A percentile compares a stretch with the other conserved stretches of the same genome.
Conservation (phyloP, 1,140 invertebrate genomes). For the Pseudoatta argentina region DNA sequence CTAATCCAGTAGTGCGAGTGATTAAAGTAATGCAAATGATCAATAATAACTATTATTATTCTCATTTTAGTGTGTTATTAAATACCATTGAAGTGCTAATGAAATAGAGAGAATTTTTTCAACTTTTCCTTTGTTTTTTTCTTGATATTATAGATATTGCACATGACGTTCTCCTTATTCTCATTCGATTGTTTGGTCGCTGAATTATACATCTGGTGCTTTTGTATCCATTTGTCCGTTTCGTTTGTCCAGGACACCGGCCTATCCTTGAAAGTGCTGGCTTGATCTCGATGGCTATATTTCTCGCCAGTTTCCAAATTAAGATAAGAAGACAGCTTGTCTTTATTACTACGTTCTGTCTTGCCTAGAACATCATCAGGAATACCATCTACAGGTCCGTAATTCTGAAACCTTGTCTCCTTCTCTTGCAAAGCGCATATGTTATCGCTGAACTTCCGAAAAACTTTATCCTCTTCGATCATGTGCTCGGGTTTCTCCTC, state of each 20-base stretch:
- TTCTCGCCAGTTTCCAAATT: constrained; percentile 73
- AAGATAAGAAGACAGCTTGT: constrained; percentile 72
- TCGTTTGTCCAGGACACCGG: constrained; percentile 83
- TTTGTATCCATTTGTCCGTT: constrained; percentile 82
- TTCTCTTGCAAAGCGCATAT: constrained; percentile 79
- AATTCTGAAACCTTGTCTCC: constrained; percentile 81
- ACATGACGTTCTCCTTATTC: constrained; percentile 78
- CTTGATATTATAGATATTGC: not conserved
- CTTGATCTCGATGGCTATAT: constrained; percentile 37
- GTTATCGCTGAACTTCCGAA: constrained; percentile 81
- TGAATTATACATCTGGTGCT: constrained; percentile 81
- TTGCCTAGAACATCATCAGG: constrained; percentile 9
- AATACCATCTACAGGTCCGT: constrained; percentile 80
- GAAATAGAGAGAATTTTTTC: constrained; percentile 82
- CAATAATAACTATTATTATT: not conserved
- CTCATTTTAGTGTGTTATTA: not conserved
- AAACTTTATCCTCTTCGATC: constrained; percentile 76
- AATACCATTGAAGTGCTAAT: constrained; percentile 59
- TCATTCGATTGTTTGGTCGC: constrained; percentile 69
- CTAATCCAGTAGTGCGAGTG: too few species aligned
- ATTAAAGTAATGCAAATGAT: too few species aligned
- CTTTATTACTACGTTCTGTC: constrained; percentile 62
- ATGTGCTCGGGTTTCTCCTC: constrained; percentile 41
- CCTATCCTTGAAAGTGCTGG: constrained; percentile 71
- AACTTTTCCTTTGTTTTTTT: constrained; percentile 71